These are phyloP conservation scores for Neomonachus schauinslandi DNA, from an alignment of 2,113 vertebrate genomes.

Conservation along the genomic window DNA sequence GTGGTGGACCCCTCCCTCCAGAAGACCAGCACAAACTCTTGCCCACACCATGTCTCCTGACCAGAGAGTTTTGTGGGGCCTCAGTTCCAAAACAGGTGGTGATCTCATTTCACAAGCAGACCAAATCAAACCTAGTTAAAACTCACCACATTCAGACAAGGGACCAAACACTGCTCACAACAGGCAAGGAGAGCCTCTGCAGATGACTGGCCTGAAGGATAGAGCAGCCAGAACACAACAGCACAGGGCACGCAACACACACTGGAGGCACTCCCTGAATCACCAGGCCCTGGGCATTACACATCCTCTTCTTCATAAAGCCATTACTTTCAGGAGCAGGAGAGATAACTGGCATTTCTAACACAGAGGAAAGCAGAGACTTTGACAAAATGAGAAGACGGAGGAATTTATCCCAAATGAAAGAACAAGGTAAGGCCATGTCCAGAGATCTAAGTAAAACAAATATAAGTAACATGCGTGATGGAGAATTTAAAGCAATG, in stretches of 20 bases:
- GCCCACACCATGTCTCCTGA: background rate
- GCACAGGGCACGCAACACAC: background rate
- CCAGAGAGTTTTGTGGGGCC: background rate
- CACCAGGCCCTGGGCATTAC: background rate
- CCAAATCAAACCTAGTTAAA: background rate
- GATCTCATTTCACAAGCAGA: background rate
- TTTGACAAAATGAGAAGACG: background rate
- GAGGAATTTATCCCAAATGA: background rate
- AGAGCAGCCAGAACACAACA: background rate
- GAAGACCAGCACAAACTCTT: background rate
- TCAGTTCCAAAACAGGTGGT: background rate
- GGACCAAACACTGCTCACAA: background rate
- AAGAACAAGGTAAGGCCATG: background rate
- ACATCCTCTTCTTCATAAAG: background rate
- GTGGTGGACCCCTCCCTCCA: background rate
- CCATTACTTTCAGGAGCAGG: background rate
- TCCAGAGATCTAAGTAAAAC: background rate
- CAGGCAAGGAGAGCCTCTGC: background rate
- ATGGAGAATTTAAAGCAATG: background rate
- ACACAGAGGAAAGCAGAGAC: background rate
- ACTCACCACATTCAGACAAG: background rate
- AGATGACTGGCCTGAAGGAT: background rate
- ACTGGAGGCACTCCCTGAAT: background rate
- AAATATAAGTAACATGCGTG: background rate
- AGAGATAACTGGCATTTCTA: background rate